Evolutionary conservation across 2,888 invertebrate genomes (phyloP).

Genomic region (Eupithecia abbreviata): DNA sequence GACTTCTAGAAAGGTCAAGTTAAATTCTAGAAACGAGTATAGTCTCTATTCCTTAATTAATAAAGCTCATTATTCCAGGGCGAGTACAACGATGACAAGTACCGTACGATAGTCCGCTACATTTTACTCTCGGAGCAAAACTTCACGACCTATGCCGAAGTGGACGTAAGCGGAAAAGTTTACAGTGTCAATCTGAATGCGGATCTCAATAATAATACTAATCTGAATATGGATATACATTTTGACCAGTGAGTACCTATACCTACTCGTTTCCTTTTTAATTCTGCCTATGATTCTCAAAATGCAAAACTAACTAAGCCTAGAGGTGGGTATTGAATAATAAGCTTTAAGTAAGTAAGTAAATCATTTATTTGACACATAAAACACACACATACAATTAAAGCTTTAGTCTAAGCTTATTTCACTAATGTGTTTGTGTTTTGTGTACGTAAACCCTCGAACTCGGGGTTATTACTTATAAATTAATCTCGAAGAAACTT

Average conservation of each 20-base stretch:
- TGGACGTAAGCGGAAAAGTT: slow-evolving; percentile 86
- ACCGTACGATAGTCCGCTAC: slow-evolving; percentile 87
- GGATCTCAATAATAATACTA: slow-evolving; percentile 86
- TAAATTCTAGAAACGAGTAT: background rate
- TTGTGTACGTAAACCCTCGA: too few relatives aligned
- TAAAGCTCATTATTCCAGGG: slow-evolving; percentile 66
- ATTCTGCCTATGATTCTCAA: background rate
- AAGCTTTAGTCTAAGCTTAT: too few relatives aligned
- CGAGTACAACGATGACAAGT: slow-evolving; percentile 86
- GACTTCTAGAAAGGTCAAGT: too few relatives aligned
- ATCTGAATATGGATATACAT: slow-evolving; percentile 88
- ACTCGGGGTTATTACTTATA: too few relatives aligned
- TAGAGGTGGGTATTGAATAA: too few relatives aligned
- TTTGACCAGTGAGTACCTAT: slow-evolving; percentile 87
- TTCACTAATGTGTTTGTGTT: too few relatives aligned
- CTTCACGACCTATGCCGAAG: slow-evolving; percentile 86
- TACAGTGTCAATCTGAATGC: slow-evolving; percentile 88
- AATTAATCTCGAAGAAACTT: too few relatives aligned
- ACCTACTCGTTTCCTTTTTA: background rate
- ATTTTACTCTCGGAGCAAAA: slow-evolving; percentile 83
- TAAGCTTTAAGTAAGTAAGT: too few relatives aligned
- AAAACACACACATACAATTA: too few relatives aligned
- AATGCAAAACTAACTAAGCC: background rate
- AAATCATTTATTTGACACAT: too few relatives aligned
- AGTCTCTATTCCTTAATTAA: background rate